Conservation (phyloP, 2,797 vertebrate species). For the Anguilla megastoma region DNA sequence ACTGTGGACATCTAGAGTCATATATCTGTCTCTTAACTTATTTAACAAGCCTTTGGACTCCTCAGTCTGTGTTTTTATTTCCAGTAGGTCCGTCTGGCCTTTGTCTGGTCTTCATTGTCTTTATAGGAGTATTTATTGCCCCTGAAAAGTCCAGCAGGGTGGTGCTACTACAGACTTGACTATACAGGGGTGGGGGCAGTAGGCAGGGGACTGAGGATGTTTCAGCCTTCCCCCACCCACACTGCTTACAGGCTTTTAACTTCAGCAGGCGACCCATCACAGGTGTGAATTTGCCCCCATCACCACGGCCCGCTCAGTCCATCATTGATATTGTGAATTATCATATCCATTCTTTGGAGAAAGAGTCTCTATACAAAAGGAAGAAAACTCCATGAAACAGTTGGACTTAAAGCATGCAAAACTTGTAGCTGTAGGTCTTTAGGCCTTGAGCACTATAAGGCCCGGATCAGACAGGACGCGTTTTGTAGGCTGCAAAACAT, state of each 20-base stretch:
- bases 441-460: neutral
- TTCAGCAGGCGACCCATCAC: slow-evolving; percentile 72
- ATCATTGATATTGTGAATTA: slow-evolving; percentile 67
- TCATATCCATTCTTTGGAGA: slow-evolving; percentile 62
- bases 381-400: neutral
- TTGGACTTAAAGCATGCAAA: neutral
- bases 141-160: slow-evolving; percentile 65
- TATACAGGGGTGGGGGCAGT: slow-evolving; percentile 76
- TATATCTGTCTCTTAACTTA: slow-evolving; percentile 83
- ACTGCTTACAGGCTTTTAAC: slow-evolving; percentile 75
- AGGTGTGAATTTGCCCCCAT: neutral
- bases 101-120: slow-evolving; percentile 62
- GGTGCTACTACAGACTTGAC: slow-evolving; percentile 76
- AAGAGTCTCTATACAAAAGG: neutral
- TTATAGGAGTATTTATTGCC: slow-evolving; percentile 52
- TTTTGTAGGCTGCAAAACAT: no score
- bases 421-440: neutral
- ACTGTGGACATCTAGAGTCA: neutral
- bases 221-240: slow-evolving; percentile 73
- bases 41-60: slow-evolving; percentile 78
- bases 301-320: neutral
- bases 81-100: slow-evolving; percentile 67
- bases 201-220: slow-evolving; percentile 67
- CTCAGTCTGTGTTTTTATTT: slow-evolving; percentile 79
- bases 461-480: no score